Evolutionary conservation across 53 echinoderm and acorn worm species (phyloP).

Genomic region (Holothuria scabra): DNA sequence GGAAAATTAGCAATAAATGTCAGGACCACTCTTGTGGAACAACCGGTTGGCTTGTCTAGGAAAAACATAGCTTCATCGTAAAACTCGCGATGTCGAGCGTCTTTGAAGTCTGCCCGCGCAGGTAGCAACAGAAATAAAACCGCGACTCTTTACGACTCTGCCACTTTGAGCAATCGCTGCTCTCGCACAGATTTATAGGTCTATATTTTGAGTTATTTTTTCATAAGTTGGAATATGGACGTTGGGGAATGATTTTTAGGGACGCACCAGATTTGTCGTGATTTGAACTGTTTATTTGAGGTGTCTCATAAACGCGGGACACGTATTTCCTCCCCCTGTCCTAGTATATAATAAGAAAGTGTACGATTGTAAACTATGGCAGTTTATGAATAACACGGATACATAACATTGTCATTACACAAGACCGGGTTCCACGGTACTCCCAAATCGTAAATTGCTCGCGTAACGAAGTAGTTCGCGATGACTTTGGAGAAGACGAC

Average conservation of each 20-base stretch:
- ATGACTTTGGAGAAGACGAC: neutral
- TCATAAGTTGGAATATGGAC: conserved; percentile 39
- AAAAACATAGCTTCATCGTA: conserved; percentile 33
- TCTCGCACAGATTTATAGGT: conserved; percentile 18
- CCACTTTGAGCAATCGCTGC: conserved; percentile 32
- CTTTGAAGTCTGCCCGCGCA: conserved; percentile 33
- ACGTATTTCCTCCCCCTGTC: neutral
- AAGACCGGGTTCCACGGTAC: neutral
- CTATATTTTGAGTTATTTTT: conserved; percentile 37
- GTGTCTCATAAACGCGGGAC: conserved; percentile 27
- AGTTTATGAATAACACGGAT: conserved; percentile 35
- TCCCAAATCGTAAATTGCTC: conserved; percentile 29
- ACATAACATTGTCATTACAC: conserved; percentile 28
- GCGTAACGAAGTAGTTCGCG: conserved; percentile 27
- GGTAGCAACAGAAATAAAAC: conserved; percentile 26
- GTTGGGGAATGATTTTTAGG: conserved; percentile 37
- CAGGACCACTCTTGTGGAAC: conserved; percentile 18
- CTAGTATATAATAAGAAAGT: conserved; percentile 14
- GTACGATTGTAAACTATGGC: neutral
- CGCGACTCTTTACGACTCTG: conserved; percentile 18
- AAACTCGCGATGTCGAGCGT: neutral
- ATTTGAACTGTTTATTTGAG: conserved; percentile 34
- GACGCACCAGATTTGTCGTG: conserved; percentile 23
- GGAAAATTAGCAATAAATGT: conserved; percentile 33
- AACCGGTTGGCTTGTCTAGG: neutral